A percentile compares a stretch with the other conserved stretches of the same genome.
Evolutionary conservation across 2,888 invertebrate species (phyloP).

Genomic region (Tridacna crocea): DNA sequence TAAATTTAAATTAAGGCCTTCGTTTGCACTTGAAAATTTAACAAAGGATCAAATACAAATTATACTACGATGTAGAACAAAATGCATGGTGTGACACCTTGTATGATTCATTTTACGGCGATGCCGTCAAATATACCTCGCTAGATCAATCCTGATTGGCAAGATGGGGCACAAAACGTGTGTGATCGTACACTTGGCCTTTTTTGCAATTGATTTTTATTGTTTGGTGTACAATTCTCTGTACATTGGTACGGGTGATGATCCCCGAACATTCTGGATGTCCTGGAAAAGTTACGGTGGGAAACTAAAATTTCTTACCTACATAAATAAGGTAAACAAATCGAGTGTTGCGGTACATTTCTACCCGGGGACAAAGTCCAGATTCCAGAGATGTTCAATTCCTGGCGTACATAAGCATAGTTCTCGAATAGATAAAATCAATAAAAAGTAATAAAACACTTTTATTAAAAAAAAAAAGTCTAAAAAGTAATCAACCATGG

Average conservation of each 20-base stretch:
- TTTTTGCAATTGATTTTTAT: neutral
- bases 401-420: too few species aligned
- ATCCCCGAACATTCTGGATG: conserved; percentile 11
- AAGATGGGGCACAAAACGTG: conserved; percentile 14
- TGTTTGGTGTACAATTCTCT: conserved; percentile 14
- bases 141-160: neutral
- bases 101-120: neutral
- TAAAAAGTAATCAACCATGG: too few species aligned
- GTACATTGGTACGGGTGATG: neutral
- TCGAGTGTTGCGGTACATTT: neutral
- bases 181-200: neutral
- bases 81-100: too few species aligned
- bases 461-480: too few species aligned
- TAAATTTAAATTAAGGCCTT: too few species aligned
- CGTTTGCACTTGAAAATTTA: too few species aligned
- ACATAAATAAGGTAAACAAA: conserved; percentile 60
- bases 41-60: too few species aligned
- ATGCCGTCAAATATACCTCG: neutral
- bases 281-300: conserved; percentile 69
- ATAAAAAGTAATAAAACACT: too few species aligned
- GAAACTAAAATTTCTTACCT: conserved; percentile 74
- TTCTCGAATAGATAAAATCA: too few species aligned
- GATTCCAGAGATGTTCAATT: too few species aligned
- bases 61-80: too few species aligned
- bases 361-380: neutral